A percentile compares a stretch with the other conserved stretches of the same genome.
phyloP scores from a whole-genome alignment of 2,113 vertebrate genomes.

The Zosterops lateralis region DNA sequence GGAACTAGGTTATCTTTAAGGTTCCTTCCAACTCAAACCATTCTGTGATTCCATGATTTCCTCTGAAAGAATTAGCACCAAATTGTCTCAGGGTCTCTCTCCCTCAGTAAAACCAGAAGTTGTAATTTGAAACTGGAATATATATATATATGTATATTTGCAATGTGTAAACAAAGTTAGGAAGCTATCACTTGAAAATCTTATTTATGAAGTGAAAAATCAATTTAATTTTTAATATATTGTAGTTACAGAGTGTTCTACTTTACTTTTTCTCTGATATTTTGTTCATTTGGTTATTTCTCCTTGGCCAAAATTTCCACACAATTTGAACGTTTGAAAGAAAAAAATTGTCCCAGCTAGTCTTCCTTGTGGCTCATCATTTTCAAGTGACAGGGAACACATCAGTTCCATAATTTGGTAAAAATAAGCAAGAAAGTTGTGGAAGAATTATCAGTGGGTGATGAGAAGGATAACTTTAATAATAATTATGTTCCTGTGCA shows the following conservation, averaged over 20 bases:
- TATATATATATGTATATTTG: background rate
- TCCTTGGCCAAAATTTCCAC: slow-evolving; percentile 10
- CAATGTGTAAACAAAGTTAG: background rate
- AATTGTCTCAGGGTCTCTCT: background rate
- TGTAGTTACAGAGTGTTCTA: background rate
- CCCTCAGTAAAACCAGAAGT: background rate
- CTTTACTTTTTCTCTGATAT: background rate
- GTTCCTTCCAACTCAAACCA: background rate
- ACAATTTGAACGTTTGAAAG: background rate
- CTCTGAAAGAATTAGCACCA: background rate
- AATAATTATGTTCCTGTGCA: background rate
- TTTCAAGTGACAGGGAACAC: background rate
- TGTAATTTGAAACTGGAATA: background rate
- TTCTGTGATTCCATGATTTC: background rate
- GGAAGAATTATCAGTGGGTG: background rate
- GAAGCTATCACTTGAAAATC: background rate
- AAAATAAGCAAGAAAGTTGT: background rate
- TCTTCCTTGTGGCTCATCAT: background rate
- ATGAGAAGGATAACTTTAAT: background rate
- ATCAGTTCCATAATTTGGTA: background rate
- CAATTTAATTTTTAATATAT: background rate
- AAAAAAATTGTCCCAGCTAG: background rate
- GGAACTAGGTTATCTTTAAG: background rate
- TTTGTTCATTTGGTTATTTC: background rate
- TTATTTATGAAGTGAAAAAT: background rate